Evolutionary conservation across 2,797 vertebrate genomes (phyloP).

Genomic region (Cuniculus paca): DNA sequence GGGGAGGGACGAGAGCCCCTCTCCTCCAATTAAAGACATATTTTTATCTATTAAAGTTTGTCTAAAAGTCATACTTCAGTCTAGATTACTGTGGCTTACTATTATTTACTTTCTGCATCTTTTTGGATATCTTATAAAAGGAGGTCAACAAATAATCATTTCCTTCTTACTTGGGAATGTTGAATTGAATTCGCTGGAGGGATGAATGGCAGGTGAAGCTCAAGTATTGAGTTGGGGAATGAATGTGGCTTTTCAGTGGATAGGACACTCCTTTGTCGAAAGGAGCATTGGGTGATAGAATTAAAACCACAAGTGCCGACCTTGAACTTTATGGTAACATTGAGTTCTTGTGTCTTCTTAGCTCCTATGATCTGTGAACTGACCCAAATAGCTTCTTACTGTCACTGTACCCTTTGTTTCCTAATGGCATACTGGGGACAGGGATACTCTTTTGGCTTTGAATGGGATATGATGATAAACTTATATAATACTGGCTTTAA

Average conservation of each 20-base stretch:
- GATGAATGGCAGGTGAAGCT: slow-evolving; percentile 75
- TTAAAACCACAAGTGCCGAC: slow-evolving; percentile 85
- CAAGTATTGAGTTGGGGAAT: slow-evolving; percentile 70
- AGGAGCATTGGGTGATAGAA: slow-evolving; percentile 40
- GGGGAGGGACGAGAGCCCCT: background rate
- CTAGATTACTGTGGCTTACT: slow-evolving; percentile 11
- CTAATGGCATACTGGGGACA: background rate
- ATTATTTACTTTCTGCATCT: background rate
- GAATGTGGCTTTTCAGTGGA: slow-evolving; percentile 86
- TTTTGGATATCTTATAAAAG: slow-evolving; percentile 32
- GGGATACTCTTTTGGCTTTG: slow-evolving; percentile 17
- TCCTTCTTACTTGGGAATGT: slow-evolving; percentile 79
- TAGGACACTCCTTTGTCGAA: slow-evolving; percentile 73
- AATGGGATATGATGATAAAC: background rate
- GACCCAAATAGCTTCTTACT: slow-evolving; percentile 73
- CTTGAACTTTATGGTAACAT: slow-evolving; percentile 84
- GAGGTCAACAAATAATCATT: slow-evolving; percentile 60
- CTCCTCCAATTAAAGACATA: background rate
- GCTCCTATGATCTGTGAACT: slow-evolving; percentile 78
- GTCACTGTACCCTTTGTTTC: slow-evolving; percentile 69
- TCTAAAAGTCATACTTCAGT: slow-evolving; percentile 22
- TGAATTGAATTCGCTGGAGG: slow-evolving; percentile 81
- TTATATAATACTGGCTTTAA: background rate
- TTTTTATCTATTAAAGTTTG: background rate
- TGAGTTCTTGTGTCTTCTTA: slow-evolving; percentile 80